Evolutionary conservation across 2,888 invertebrate genomes (phyloP), one percentile per base, ranked within the genome.

Genomic region (Frankliniella intonsa): DNA sequence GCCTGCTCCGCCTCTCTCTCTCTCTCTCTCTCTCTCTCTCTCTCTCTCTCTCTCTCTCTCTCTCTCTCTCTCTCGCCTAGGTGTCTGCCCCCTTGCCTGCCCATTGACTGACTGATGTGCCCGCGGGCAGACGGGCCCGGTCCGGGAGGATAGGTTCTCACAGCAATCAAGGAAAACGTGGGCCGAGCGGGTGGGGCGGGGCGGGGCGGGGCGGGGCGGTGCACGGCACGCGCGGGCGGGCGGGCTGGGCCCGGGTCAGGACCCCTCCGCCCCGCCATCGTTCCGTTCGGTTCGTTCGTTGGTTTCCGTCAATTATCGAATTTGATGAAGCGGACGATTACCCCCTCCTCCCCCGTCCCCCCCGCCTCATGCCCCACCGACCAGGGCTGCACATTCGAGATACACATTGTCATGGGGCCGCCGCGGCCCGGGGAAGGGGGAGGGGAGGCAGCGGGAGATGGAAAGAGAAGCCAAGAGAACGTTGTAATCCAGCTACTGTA

Each of bases 251-350:
- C 69, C 25, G 69, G 69, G 69, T 76, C 69, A 11, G 69, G 22
- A 69, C 69, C n/a, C 69, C 69, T n/a, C 69, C 22, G 38, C 38
- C 38, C 38, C 38, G 38, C 5, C 38, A n/a, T 17, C 62, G 17
- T 14, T 10, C 62, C 38, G 38, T 38, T 38, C 38, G 38, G 38
- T 38, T 62, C 62, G 17, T 17, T 69, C 22, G 69, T 76, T 76
- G 69, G 38, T 76, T 76, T 25, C 69, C 69, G 69, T 76, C 69
- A 76, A 76, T 76, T 76, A 76, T 76, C 22, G 69, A 12, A 8
- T 76, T 25, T 76, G 69, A 25, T 76, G 69, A 76, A 76, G 69
- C 69, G 69, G 25, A 22, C 12, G 25, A 25, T 12, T 76, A 11
- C 69, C 69, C 65, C 9, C n/a, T n/a, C n/a, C 38, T 38, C 38